These are phyloP conservation scores for Thymelicus lineola DNA, from an alignment of 2,888 invertebrate genomes.

Conservation along the genomic window DNA sequence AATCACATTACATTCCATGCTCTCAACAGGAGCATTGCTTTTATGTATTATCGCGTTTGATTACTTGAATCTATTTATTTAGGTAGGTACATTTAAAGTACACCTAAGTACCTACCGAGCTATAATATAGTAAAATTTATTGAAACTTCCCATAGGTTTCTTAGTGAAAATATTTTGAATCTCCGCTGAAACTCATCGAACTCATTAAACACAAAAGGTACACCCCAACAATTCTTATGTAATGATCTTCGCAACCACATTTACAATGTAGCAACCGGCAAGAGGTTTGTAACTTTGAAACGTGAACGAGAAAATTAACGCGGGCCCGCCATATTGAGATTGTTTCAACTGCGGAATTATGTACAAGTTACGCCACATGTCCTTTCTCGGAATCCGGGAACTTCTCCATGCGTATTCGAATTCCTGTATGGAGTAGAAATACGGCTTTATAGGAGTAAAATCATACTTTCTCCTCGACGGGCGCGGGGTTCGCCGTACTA, in stretches of 20 bases:
- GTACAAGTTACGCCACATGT: constrained; percentile 75
- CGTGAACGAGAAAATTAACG: constrained; percentile 62
- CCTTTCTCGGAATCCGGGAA: constrained; percentile 78
- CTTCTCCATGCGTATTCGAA: constrained; percentile 80
- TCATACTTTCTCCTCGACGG: constrained; percentile 83
- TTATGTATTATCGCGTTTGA: too few relatives aligned
- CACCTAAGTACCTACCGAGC: too few relatives aligned
- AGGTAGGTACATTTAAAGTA: too few relatives aligned
- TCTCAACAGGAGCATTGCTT: too few relatives aligned
- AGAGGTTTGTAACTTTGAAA: constrained; percentile 42
- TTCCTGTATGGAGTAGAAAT: constrained; percentile 85
- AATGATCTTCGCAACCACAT: constrained; percentile 35
- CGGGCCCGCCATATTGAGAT: constrained; percentile 72
- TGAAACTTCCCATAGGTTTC: not conserved
- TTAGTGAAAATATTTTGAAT: constrained; percentile 3
- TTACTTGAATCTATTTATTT: too few relatives aligned
- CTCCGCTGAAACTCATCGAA: not conserved
- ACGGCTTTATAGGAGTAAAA: constrained; percentile 85
- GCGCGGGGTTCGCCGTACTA: constrained; percentile 75
- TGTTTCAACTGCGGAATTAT: constrained; percentile 81
- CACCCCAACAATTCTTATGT: constrained; percentile 19
- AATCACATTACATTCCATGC: too few relatives aligned
- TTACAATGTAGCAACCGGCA: constrained; percentile 23
- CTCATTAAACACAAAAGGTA: constrained; percentile 15
- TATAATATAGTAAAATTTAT: too few relatives aligned